Percentiles rank a stretch among this genome's conserved stretches.
These are phyloP conservation scores for Plagodis pulveraria DNA, from an alignment of 2,888 invertebrate species.

Conservation along the genomic window DNA sequence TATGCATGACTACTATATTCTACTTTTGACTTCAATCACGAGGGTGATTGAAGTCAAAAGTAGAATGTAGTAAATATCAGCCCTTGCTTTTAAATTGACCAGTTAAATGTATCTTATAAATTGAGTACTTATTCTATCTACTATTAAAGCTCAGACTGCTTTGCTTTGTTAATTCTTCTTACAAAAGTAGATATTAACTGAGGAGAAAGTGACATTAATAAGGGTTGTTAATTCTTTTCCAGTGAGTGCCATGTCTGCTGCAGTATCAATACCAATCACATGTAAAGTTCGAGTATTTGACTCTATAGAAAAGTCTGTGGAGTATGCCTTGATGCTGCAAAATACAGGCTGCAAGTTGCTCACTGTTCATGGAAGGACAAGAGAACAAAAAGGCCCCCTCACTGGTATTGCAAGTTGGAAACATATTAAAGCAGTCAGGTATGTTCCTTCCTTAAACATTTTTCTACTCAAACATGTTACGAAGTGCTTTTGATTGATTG, in stretches of 20 bases:
- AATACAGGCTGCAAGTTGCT: slow-evolving; percentile 95
- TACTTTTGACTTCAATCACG: too few relatives aligned
- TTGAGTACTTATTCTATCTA: too few relatives aligned
- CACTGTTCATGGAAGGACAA: slow-evolving; percentile 97
- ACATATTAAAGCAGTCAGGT: slow-evolving; percentile 96
- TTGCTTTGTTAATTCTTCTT: too few relatives aligned
- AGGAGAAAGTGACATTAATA: not conserved
- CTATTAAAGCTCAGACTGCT: too few relatives aligned
- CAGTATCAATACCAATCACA: slow-evolving; percentile 95
- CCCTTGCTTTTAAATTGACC: too few relatives aligned
- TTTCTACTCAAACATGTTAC: too few relatives aligned
- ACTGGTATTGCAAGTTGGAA: slow-evolving; percentile 98
- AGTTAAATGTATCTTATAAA: too few relatives aligned
- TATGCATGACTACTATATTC: too few relatives aligned
- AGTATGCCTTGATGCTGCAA: slow-evolving; percentile 97
- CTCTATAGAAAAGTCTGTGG: slow-evolving; percentile 92
- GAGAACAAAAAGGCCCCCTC: slow-evolving; percentile 97
- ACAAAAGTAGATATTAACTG: not conserved
- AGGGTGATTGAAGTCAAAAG: too few relatives aligned
- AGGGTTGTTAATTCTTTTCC: slow-evolving; percentile 52
- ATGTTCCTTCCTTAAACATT: not conserved
- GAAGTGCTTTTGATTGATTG: too few relatives aligned
- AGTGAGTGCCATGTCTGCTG: slow-evolving; percentile 89
- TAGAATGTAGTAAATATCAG: too few relatives aligned
- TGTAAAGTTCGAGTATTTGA: slow-evolving; percentile 98